These are phyloP conservation scores for Epizoanthus fatuus DNA, from an alignment of 92 coral and sea anemone species.

Conservation along the genomic window DNA sequence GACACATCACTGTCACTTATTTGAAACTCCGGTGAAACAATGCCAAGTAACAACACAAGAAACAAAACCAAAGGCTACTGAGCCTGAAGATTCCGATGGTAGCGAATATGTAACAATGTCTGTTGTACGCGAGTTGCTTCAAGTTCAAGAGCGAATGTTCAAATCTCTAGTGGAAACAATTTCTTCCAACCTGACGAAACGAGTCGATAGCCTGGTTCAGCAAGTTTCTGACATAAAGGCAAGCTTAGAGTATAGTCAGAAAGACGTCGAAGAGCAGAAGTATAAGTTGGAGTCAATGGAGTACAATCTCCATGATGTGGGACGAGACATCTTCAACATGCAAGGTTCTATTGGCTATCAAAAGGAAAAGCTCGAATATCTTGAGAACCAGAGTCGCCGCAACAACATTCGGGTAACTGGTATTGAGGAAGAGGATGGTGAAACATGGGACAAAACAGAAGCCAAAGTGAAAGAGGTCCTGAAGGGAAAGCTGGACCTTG, in stretches of 20 bases:
- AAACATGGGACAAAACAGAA: constrained; percentile 21
- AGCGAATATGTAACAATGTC: background rate
- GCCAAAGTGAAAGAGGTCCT: constrained; percentile 20
- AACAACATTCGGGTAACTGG: constrained; percentile 5
- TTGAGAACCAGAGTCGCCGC: background rate
- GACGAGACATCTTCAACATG: constrained; percentile 6
- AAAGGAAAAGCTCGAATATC: background rate
- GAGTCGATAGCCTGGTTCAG: constrained; percentile 4
- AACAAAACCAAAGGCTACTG: background rate
- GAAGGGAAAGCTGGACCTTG: constrained; percentile 19
- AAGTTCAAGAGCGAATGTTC: background rate
- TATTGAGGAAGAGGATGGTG: background rate
- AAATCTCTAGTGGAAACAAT: background rate
- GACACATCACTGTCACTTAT: too few relatives aligned
- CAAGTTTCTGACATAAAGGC: constrained; percentile 26
- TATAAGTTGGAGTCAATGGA: constrained; percentile 9
- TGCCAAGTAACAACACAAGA: background rate
- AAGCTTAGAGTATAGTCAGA: background rate
- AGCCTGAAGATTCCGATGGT: constrained; percentile 2
- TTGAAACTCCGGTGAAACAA: too few relatives aligned
- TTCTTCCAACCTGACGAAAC: background rate
- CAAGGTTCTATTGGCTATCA: constrained; percentile 12
- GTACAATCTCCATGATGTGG: background rate
- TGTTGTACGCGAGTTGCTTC: background rate
- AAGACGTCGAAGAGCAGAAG: background rate